These are phyloP conservation scores for Cheirogaleus major DNA, from an alignment of 2,797 vertebrate genomes.

Conservation along the genomic window DNA sequence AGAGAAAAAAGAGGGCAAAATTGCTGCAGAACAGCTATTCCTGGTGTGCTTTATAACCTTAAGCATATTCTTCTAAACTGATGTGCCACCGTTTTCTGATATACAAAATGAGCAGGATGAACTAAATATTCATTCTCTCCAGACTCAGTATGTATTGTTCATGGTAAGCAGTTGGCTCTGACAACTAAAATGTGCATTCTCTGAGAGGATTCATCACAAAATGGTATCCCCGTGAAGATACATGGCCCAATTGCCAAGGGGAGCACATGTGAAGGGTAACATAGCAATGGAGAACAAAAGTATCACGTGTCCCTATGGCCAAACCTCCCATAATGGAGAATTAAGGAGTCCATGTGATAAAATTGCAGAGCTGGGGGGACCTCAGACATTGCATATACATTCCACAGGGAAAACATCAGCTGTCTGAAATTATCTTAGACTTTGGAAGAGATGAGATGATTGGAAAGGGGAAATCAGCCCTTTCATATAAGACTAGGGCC, in stretches of 20 bases:
- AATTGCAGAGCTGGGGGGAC: no score
- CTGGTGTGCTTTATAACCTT: background rate
- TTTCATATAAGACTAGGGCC: background rate
- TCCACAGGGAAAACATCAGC: background rate
- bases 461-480: background rate
- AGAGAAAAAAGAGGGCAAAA: background rate
- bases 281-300: background rate
- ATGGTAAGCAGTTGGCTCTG: background rate
- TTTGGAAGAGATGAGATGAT: background rate
- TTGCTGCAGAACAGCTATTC: background rate
- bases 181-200: background rate
- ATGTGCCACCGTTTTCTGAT: background rate
- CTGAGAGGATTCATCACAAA: background rate
- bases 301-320: background rate
- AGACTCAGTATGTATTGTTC: background rate
- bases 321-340: background rate
- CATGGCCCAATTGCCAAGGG: accelerated
- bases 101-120: background rate
- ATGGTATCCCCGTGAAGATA: background rate
- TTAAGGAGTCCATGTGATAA: background rate
- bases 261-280: accelerated
- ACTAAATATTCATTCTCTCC: background rate
- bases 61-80: background rate
- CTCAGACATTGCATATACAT: no score
- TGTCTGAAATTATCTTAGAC: background rate